A percentile compares a stretch with the other conserved stretches of the same genome.
These are phyloP conservation scores for Melanostigma gelatinosum DNA, from an alignment of 2,113 vertebrate species.

Conservation along the genomic window DNA sequence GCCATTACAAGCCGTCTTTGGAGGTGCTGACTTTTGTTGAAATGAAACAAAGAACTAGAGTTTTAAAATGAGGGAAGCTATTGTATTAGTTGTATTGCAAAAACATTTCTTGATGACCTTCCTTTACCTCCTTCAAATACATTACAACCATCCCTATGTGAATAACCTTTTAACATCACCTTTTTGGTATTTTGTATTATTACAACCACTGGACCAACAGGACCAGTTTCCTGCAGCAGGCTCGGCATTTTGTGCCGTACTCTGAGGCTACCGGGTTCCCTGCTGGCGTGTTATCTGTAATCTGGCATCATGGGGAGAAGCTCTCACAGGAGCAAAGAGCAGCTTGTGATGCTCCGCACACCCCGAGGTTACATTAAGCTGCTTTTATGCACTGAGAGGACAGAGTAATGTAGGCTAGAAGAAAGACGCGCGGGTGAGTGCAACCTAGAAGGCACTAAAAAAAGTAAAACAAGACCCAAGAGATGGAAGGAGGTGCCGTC, in stretches of 20 bases:
- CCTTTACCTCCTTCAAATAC: background rate
- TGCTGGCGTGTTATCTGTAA: constrained; percentile 45
- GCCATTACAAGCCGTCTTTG: too few relatives aligned
- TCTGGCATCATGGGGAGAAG: constrained; percentile 34
- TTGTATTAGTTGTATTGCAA: background rate
- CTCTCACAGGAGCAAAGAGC: constrained; percentile 46
- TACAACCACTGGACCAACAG: background rate
- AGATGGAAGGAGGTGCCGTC: constrained; percentile 46
- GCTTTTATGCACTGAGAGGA: constrained; percentile 65
- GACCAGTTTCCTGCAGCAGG: background rate
- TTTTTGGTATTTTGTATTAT: background rate
- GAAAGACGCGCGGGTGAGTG: constrained; percentile 18
- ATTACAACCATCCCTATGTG: background rate
- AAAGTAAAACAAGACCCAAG: constrained; percentile 50
- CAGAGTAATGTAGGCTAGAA: constrained; percentile 36
- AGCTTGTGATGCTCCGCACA: constrained; percentile 35
- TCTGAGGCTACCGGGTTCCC: constrained; percentile 7
- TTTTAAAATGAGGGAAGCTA: background rate
- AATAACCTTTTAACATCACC: background rate
- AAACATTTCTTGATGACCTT: background rate
- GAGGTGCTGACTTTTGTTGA: background rate
- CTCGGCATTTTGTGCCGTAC: constrained; percentile 14
- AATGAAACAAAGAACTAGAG: background rate
- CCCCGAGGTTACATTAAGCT: constrained; percentile 74
- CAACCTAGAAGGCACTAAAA: constrained; percentile 31